Percentiles rank a stretch among this genome's conserved stretches.
phyloP scores from a whole-genome alignment of 2,888 invertebrate genomes.

The Stenodema calcarata region DNA sequence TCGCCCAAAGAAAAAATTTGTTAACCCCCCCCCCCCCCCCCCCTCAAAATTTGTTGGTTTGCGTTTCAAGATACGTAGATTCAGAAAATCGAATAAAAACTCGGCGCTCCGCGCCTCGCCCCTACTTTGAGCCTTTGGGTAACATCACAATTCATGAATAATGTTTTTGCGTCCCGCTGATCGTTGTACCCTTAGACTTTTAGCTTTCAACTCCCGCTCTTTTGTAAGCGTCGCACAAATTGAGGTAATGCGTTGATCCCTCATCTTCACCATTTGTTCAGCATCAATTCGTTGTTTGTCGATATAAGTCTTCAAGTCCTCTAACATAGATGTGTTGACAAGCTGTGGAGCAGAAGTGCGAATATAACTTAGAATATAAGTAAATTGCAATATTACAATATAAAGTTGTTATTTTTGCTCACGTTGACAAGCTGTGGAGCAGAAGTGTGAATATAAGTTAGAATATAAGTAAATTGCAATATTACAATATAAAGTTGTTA shows the following conservation, averaged over 20 bases:
- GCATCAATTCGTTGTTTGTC: background rate
- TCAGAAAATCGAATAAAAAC: no score
- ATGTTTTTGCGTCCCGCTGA: no score
- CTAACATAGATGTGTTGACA: background rate
- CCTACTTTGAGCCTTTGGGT: no score
- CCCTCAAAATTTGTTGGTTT: no score
- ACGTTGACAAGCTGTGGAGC: background rate
- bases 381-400: no score
- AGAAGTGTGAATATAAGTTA: background rate
- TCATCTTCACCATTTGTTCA: background rate
- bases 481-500: no score
- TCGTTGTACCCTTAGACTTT: background rate
- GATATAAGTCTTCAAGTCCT: slow-evolving; percentile 2
- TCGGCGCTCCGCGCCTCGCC: no score
- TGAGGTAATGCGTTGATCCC: background rate
- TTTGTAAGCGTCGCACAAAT: background rate
- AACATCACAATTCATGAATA: no score
- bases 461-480: no score
- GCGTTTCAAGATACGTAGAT: no score
- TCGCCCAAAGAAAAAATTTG: no score
- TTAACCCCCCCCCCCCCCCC: no score
- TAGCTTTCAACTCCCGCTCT: background rate
- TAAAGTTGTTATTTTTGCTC: background rate
- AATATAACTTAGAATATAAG: background rate
- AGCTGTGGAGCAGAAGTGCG: background rate